phyloP scores from a whole-genome alignment of 2,888 invertebrate genomes.

The Ornithoptera alexandrae region DNA sequence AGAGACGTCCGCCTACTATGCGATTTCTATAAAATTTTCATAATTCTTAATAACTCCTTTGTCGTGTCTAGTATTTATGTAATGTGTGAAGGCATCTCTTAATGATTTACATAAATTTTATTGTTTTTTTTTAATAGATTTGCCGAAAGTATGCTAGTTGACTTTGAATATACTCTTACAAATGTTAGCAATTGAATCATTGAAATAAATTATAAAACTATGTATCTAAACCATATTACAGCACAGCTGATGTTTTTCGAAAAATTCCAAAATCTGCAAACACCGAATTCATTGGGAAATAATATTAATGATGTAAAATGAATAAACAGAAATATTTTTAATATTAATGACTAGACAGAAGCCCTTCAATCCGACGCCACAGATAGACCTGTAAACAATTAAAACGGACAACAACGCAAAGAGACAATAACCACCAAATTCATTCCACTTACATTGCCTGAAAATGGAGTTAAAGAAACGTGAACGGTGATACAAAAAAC shows the following conservation, averaged over 20 bases:
- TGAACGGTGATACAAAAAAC: conserved; percentile 74
- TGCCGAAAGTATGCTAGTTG: not conserved
- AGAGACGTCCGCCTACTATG: conserved; percentile 90
- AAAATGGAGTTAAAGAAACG: conserved; percentile 66
- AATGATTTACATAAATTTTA: not conserved
- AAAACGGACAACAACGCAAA: conserved; percentile 62
- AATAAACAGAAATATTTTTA: conserved; percentile 49
- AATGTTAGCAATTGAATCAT: not conserved
- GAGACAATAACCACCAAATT: conserved; percentile 65
- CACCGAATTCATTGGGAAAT: conserved; percentile 72
- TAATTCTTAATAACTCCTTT: conserved; percentile 50
- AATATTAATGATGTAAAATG: conserved; percentile 64
- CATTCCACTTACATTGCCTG: conserved; percentile 78
- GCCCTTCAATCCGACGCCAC: conserved; percentile 74
- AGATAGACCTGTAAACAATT: conserved; percentile 68
- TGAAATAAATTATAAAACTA: not conserved
- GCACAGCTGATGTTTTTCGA: conserved; percentile 32
- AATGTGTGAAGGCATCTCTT: not conserved
- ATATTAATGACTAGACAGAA: conserved; percentile 71
- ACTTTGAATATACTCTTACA: not conserved
- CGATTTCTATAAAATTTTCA: conserved; percentile 77
- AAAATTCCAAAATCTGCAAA: conserved; percentile 73
- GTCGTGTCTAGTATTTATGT: conserved; percentile 22
- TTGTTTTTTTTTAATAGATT: not conserved
- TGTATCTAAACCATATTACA: conserved; percentile 2